These are phyloP conservation scores for Halcyon smyrnensis DNA, from an alignment of 2,797 vertebrate species.

Conservation along the genomic window DNA sequence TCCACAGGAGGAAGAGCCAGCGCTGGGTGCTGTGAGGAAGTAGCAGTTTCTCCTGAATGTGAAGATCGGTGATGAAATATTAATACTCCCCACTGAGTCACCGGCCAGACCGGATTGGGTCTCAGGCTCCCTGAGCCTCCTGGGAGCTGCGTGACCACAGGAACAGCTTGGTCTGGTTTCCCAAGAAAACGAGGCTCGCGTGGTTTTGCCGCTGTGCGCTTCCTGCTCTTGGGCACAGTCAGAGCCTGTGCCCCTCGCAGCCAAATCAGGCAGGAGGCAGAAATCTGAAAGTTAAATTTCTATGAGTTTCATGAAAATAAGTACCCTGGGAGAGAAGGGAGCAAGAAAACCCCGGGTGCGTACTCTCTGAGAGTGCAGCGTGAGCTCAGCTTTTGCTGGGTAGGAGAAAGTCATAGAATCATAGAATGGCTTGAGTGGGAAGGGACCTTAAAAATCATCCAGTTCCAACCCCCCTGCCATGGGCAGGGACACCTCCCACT, in stretches of 20 bases:
- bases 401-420: not conserved
- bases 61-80: slow-evolving; percentile 36
- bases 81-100: slow-evolving; percentile 34
- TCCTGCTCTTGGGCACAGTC: not conserved
- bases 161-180: not conserved
- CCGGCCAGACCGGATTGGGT: not conserved
- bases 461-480: no score
- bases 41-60: not conserved
- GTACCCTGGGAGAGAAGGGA: not conserved
- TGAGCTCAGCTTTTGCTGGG: not conserved
- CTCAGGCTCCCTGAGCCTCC: not conserved
- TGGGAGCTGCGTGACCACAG: not conserved
- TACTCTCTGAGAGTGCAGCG: not conserved
- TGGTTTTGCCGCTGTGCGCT: rapidly evolving
- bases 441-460: no score
- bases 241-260: not conserved
- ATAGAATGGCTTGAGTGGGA: no score
- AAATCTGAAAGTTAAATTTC: not conserved
- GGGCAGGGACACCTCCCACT: no score
- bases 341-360: rapidly evolving
- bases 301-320: not conserved
- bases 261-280: not conserved
- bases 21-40: not conserved
- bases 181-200: not conserved
- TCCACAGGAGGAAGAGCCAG: not conserved